Percentiles rank a stretch among this genome's conserved stretches.
Evolutionary conservation across 2,113 vertebrate genomes (phyloP).

Genomic region (Gavialis gangeticus): DNA sequence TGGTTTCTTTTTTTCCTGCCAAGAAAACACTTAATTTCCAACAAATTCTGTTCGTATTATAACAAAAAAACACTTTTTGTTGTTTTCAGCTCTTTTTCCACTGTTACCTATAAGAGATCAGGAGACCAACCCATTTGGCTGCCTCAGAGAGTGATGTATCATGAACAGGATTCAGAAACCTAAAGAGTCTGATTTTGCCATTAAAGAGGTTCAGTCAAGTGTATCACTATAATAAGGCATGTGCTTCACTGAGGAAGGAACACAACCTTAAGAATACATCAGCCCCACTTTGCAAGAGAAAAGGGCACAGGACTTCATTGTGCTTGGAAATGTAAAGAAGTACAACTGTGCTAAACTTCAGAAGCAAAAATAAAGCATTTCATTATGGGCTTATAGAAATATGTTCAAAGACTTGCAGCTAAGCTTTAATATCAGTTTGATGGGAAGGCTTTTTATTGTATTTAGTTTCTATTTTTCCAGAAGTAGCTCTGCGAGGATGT

Average conservation of each 20-base stretch:
- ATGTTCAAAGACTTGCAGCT: background rate
- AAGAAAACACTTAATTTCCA: background rate
- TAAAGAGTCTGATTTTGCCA: background rate
- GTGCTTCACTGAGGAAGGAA: background rate
- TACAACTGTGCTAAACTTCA: background rate
- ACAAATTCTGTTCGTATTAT: background rate
- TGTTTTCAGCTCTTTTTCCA: background rate
- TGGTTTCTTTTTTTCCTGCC: background rate
- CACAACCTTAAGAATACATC: background rate
- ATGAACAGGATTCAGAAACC: background rate
- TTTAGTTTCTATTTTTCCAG: background rate
- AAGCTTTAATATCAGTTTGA: background rate
- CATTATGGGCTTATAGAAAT: background rate
- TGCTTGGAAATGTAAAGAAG: background rate
- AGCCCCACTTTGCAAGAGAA: background rate
- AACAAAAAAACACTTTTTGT: background rate
- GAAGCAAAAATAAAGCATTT: background rate
- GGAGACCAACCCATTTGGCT: background rate
- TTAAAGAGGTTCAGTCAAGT: background rate
- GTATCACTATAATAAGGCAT: background rate
- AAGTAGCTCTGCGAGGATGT: background rate
- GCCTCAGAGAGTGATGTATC: background rate
- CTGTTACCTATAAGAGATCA: background rate
- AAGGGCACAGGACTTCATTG: background rate
- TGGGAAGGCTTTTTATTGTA: background rate